Percentiles rank a stretch among this genome's conserved stretches.
Conservation (phyloP, 2,888 invertebrate genomes). For the Andrena bicolor region DNA sequence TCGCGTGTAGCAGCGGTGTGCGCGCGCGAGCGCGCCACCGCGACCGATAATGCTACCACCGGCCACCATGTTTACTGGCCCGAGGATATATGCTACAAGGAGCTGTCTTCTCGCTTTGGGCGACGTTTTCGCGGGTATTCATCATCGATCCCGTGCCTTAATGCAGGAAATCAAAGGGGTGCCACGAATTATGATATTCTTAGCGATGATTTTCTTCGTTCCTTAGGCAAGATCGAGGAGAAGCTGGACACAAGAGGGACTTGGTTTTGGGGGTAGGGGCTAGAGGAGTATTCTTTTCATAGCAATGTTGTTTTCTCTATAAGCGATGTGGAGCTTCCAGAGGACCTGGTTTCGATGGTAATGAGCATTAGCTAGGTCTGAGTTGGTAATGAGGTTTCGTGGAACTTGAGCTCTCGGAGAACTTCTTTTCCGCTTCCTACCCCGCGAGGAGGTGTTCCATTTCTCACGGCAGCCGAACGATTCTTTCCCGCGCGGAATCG, state of each 20-base stretch:
- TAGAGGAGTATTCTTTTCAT: too few relatives aligned
- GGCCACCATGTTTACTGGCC: slow-evolving; percentile 63
- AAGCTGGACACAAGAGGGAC: too few relatives aligned
- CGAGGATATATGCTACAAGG: slow-evolving; percentile 51
- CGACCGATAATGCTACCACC: slow-evolving; percentile 59
- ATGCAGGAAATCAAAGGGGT: slow-evolving; percentile 19
- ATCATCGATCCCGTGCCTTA: neutral
- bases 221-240: too few relatives aligned
- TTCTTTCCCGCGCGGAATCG: neutral
- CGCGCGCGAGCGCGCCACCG: slow-evolving; percentile 15
- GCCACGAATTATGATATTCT: too few relatives aligned
- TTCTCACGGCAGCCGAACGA: neutral
- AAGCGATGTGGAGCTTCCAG: too few relatives aligned
- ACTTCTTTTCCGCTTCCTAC: neutral
- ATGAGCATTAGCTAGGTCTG: too few relatives aligned
- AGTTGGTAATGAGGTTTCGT: neutral
- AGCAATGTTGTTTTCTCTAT: too few relatives aligned
- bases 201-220: too few relatives aligned
- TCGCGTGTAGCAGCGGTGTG: slow-evolving; percentile 38
- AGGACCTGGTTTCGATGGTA: too few relatives aligned
- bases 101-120: slow-evolving; percentile 1
- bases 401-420: neutral
- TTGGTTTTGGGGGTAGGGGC: too few relatives aligned
- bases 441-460: slow-evolving; percentile 11
- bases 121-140: slow-evolving; percentile 27